Conservation (phyloP, 2,113 vertebrate genomes). For the Protomyctophum bolini region DNA sequence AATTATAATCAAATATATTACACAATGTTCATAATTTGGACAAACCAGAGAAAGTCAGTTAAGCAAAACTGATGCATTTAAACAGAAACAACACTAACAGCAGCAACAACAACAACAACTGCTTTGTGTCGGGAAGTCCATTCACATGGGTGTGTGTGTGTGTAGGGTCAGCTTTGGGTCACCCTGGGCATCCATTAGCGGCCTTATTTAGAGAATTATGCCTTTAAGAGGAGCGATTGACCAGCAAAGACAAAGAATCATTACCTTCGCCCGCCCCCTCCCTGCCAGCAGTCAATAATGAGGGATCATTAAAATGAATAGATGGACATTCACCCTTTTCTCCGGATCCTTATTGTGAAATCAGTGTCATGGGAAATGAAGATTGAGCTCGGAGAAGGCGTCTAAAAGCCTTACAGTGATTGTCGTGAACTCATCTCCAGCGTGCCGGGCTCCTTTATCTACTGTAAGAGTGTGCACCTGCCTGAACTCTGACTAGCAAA, state of each 20-base stretch:
- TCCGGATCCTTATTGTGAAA: slow-evolving; percentile 82
- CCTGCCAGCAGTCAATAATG: slow-evolving; percentile 82
- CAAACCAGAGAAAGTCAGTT: slow-evolving; percentile 28
- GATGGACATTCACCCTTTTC: slow-evolving; percentile 82
- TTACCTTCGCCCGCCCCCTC: slow-evolving; percentile 79
- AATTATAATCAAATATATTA: too few species aligned
- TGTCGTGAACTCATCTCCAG: slow-evolving; percentile 79
- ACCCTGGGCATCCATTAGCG: slow-evolving; percentile 78
- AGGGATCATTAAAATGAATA: slow-evolving; percentile 85
- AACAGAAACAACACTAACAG: slow-evolving; percentile 22
- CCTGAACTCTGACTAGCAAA: slow-evolving; percentile 72
- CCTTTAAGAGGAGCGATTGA: slow-evolving; percentile 80
- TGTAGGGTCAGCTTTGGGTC: slow-evolving; percentile 73
- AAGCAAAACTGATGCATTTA: slow-evolving; percentile 7
- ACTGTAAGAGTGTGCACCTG: slow-evolving; percentile 79
- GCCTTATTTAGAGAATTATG: slow-evolving; percentile 79
- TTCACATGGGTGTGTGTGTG: slow-evolving; percentile 43
- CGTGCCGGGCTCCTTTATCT: slow-evolving; percentile 74
- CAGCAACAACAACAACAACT: neutral
- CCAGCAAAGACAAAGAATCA: slow-evolving; percentile 80
- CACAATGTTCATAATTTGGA: neutral
- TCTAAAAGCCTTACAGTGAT: slow-evolving; percentile 82
- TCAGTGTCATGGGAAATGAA: slow-evolving; percentile 83
- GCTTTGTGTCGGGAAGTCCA: slow-evolving; percentile 62
- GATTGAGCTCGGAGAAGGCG: slow-evolving; percentile 77